Base-by-base conservation (phyloP, 2,888 invertebrate genomes). In the Priocnemis perturbator region DNA sequence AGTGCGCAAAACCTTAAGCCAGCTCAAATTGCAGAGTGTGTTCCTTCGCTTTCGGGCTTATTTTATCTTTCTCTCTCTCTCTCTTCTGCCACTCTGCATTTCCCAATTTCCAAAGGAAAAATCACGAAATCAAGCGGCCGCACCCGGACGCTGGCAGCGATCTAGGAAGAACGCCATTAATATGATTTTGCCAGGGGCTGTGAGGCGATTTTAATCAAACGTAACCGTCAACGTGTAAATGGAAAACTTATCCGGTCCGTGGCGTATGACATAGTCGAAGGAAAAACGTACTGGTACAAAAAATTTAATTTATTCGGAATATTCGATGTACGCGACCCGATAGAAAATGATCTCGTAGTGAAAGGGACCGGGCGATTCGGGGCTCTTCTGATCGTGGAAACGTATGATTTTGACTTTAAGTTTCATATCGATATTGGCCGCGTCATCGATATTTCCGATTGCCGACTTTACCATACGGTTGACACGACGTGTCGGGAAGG, bases 101-200 rank as follows among this genome's bases (percentile, higher is more conserved):
- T 37, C 37, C 14, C 37, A 9, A 11, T 9, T 1, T 37, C 14
- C 37, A 9, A 7, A 26, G 4, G 37, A 11, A 37, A 55, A 65
- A 67, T 73, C 71, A 69, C 67, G 78, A 79, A 78, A 81, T 78
- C 77, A 78, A 81, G 79, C 79, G 81, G 74, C 73, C 73, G 71
- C 71, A 9, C 37, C 37, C 37, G 3, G 26, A 26, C 37, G 37
- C 37, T 11, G 37, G 11, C 11, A 23, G 4, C 4, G 21, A n/a
- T n/a, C 9, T 53, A 15, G 4, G 3, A 1, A 21, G 21, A 21
- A 21, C 9, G n/a, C 53, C 7, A 7, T 3, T 23, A n/a, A 50
- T 50, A 50, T 50, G 4, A 50, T 50, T 11, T 50, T 14, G 37
- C 37, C 11, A 19, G 17, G n/a, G 50, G 17, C n/a, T 15, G 47